phyloP scores from a whole-genome alignment of 1,140 invertebrate genomes.

The Cydia amplana region DNA sequence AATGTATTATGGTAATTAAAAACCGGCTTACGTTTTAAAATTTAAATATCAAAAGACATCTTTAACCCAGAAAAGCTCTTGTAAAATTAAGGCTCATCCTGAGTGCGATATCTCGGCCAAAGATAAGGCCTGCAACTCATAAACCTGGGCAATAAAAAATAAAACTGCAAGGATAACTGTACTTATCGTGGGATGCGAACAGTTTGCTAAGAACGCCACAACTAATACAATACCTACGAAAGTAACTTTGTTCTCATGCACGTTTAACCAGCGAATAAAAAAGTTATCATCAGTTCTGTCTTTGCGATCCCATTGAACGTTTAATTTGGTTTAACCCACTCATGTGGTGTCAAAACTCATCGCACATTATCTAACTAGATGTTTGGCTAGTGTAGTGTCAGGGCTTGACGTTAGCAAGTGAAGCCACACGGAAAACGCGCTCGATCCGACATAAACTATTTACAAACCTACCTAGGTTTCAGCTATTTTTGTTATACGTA shows the following conservation, averaged over 20 bases:
- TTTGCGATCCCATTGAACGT: too few relatives aligned
- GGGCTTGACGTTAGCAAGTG: not conserved
- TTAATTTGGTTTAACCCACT: too few relatives aligned
- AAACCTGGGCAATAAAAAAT: slow-evolving; percentile 27
- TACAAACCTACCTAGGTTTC: not conserved
- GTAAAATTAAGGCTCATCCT: slow-evolving; percentile 19
- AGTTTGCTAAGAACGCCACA: not conserved
- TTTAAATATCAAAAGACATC: not conserved
- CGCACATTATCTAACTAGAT: too few relatives aligned
- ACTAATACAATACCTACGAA: not conserved
- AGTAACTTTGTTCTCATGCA: not conserved
- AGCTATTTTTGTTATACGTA: not conserved
- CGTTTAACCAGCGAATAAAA: not conserved
- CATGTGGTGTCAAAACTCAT: too few relatives aligned
- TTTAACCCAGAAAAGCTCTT: not conserved
- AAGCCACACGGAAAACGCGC: not conserved
- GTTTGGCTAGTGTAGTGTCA: too few relatives aligned
- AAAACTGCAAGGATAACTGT: slow-evolving; percentile 31
- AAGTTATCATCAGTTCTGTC: not conserved
- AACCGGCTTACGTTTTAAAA: not conserved
- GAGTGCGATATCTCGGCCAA: slow-evolving; percentile 20
- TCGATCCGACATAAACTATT: not conserved
- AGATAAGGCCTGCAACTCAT: slow-evolving; percentile 17
- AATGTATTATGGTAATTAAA: not conserved
- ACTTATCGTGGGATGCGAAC: slow-evolving; percentile 6